A percentile compares a stretch with the other conserved stretches of the same genome.
These are phyloP conservation scores for Cervus canadensis DNA, from an alignment of 2,113 vertebrate species.

Conservation along the genomic window DNA sequence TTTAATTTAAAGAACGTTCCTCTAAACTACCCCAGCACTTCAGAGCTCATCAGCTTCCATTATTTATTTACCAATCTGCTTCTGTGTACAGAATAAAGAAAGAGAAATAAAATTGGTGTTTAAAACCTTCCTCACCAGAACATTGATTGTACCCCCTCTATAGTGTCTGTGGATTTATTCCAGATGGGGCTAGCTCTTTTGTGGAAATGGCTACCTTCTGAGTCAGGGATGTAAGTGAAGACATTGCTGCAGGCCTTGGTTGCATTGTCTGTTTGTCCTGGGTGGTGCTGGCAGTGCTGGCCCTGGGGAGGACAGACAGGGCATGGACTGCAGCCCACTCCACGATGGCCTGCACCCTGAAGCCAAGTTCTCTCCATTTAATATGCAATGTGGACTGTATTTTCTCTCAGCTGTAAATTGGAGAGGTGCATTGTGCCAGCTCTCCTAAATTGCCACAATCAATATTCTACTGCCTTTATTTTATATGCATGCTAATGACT, in stretches of 20 bases:
- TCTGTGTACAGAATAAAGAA: conserved; percentile 29
- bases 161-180: neutral
- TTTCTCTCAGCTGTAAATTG: conserved; percentile 23
- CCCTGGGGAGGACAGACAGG: neutral
- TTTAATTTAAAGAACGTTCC: neutral
- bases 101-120: neutral
- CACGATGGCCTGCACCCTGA: neutral
- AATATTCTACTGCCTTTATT: conserved; percentile 50
- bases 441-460: conserved; percentile 40
- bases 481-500: conserved; percentile 49
- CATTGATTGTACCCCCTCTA: neutral
- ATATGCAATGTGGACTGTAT: neutral
- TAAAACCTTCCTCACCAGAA: neutral
- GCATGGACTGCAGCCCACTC: neutral
- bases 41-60: neutral
- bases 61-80: conserved; percentile 5
- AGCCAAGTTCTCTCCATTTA: neutral
- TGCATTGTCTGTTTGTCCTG: accelerated
- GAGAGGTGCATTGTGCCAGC: neutral
- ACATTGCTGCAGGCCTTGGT: neutral
- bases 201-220: neutral
- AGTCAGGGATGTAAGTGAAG: neutral
- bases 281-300: neutral
- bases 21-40: neutral
- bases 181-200: neutral